Percentiles rank a stretch among this genome's conserved stretches.
These are phyloP conservation scores for Yponomeuta cagnagella DNA, from an alignment of 2,888 invertebrate genomes.

Conservation along the genomic window DNA sequence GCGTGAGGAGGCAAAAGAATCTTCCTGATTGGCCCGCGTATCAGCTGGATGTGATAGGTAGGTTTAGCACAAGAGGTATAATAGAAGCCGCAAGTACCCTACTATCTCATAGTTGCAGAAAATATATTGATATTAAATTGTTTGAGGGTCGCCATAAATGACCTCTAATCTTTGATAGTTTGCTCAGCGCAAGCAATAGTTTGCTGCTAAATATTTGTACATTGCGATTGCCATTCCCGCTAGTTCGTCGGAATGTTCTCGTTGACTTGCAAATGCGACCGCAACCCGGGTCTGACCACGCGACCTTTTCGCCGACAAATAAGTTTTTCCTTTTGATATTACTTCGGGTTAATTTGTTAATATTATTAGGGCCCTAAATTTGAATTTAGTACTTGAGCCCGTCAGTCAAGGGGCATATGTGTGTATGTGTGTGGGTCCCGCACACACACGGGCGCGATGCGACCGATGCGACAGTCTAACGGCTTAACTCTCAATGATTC, in stretches of 20 bases:
- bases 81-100: too few relatives aligned
- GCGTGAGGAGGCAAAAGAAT: background rate
- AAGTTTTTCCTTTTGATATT: background rate
- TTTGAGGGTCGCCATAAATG: background rate
- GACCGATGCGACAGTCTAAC: background rate
- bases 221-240: background rate
- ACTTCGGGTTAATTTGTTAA: background rate
- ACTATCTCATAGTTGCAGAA: too few relatives aligned
- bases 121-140: too few relatives aligned
- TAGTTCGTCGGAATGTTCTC: background rate
- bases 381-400: background rate
- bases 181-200: background rate
- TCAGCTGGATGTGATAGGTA: background rate
- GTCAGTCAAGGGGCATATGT: background rate
- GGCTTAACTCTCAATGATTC: constrained; percentile 25
- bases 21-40: background rate
- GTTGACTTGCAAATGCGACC: background rate
- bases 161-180: background rate
- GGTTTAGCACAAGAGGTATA: background rate
- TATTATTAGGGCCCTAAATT: background rate
- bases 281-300: background rate
- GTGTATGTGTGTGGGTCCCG: background rate
- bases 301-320: background rate
- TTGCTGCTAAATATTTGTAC: background rate
- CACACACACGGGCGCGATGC: constrained; percentile 10